Base-by-base conservation (phyloP, 2,113 vertebrate species). In the Cygnus atratus region DNA sequence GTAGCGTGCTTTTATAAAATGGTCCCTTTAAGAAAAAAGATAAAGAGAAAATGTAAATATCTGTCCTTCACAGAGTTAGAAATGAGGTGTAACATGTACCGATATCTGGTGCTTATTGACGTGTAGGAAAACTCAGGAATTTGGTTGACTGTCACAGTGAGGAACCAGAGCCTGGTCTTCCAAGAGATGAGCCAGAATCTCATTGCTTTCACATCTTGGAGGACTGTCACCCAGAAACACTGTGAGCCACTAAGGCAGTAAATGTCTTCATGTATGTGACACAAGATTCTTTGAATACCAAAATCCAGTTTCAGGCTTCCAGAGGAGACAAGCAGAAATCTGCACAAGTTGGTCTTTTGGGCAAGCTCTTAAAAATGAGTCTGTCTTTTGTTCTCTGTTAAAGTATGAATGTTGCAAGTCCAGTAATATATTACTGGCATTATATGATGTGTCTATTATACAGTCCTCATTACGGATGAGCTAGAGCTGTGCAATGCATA, bases 1-100 rank as follows among this genome's bases (percentile, higher is more conserved):
- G 98, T 87, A 99, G 97, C 67, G 97, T 76, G 81, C 98, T 99
- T 98, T 98, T 98, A 96, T 97, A 97, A 96, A 96, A 94, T 92
- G 96, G 84, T 93, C 68, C 98, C 98, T 98, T 95, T n/a, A 92
- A 90, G 29, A 84, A 68, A 89, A 82, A 89, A 89, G 19, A 83
- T 26, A 87, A 92, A 72, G 3, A 74, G 17, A 76, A 88, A 62
- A 39, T 31, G 11, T 87, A 66, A 82, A 14, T 52, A 52, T 50
- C 4, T 48, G 24, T 20, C 35, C 46, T 78, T 52, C 5, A 26
- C 5, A 84, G 8, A 44, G 10, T 26, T 66, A 14, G 44, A 25
- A 15, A 61, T 33, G 21, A 87, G n/a, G 35, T 29, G 35, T 22
- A 70, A 22, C 13, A 44, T 57, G 55, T 44, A 39, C 54, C 11